Evolutionary conservation across 2,797 vertebrate species (phyloP).

Genomic region (Cryptoblepharus egeriae): DNA sequence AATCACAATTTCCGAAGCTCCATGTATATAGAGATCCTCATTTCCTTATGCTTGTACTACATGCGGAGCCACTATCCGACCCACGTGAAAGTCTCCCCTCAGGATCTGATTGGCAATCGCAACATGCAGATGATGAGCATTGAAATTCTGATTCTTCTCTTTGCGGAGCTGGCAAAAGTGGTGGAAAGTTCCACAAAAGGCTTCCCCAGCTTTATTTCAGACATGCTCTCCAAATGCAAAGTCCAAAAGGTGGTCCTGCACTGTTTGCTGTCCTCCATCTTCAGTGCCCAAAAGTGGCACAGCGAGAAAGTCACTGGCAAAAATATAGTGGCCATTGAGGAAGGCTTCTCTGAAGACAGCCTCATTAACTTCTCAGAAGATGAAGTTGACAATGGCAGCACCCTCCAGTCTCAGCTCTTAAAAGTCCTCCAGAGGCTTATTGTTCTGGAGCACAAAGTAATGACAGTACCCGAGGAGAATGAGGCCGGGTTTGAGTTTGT

Average conservation of each 20-base stretch:
- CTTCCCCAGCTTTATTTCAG: conserved; percentile 96
- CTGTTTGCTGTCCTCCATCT: conserved; percentile 95
- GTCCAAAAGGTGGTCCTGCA: conserved; percentile 98
- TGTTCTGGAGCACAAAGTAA: conserved; percentile 92
- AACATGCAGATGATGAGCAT: conserved; percentile 98
- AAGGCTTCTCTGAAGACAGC: conserved; percentile 96
- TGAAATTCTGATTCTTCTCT: conserved; percentile 94
- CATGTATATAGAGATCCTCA: conserved; percentile 98
- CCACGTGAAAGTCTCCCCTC: conserved; percentile 87
- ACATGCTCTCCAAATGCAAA: conserved; percentile 97
- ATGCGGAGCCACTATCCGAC: conserved; percentile 95
- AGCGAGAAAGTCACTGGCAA: conserved; percentile 86
- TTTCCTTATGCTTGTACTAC: conserved; percentile 96
- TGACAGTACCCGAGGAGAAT: conserved; percentile 89
- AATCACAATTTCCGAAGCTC: conserved; percentile 96
- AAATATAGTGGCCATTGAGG: conserved; percentile 88
- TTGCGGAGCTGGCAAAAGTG: conserved; percentile 91
- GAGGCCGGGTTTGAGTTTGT: conserved; percentile 89
- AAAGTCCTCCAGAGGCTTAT: conserved; percentile 93
- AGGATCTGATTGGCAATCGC: conserved; percentile 94
- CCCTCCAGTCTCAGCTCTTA: conserved; percentile 93
- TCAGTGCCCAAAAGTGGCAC: conserved; percentile 97
- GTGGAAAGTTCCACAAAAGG: conserved; percentile 95
- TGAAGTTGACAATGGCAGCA: conserved; percentile 92
- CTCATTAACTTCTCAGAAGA: conserved; percentile 97